Percentiles rank a stretch among this genome's conserved stretches.
These are phyloP conservation scores for Platypus cylindrus DNA, from an alignment of 2,888 invertebrate species.

Conservation along the genomic window DNA sequence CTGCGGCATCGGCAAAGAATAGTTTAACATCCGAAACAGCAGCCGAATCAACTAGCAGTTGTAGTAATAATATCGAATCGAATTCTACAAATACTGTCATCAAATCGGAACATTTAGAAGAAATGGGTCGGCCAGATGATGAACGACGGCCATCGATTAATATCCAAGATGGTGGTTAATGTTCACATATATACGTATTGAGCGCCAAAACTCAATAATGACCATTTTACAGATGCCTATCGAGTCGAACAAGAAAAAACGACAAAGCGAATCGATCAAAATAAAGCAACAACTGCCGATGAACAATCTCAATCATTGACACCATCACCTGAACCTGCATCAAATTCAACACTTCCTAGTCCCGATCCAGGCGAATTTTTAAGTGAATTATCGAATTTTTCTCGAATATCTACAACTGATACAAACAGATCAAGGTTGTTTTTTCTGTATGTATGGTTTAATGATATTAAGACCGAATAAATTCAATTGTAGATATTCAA, in stretches of 20 bases:
- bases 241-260: constrained; percentile 8
- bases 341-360: constrained; percentile 24
- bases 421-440: constrained; percentile 27
- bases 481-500: constrained; percentile 25
- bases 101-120: not conserved
- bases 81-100: constrained; percentile 1
- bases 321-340: constrained; percentile 31
- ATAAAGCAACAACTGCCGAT: constrained; percentile 6
- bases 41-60: constrained; percentile 8
- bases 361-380: constrained; percentile 30
- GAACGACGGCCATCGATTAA: constrained; percentile 1
- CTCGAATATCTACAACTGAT: constrained; percentile 28
- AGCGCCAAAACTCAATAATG: too few species aligned
- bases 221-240: too few species aligned
- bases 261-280: constrained; percentile 7
- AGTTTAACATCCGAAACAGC: constrained; percentile 13
- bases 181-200: not conserved
- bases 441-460: not conserved
- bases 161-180: constrained; percentile 4
- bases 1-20: constrained; percentile 8
- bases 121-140: constrained; percentile 10
- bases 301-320: constrained; percentile 29
- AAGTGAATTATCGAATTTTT: constrained; percentile 27
- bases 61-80: constrained; percentile 6
- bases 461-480: not conserved